A percentile compares a stretch with the other conserved stretches of the same genome.
These are phyloP conservation scores for Macaria notata DNA, from an alignment of 2,888 invertebrate genomes.

Conservation along the genomic window DNA sequence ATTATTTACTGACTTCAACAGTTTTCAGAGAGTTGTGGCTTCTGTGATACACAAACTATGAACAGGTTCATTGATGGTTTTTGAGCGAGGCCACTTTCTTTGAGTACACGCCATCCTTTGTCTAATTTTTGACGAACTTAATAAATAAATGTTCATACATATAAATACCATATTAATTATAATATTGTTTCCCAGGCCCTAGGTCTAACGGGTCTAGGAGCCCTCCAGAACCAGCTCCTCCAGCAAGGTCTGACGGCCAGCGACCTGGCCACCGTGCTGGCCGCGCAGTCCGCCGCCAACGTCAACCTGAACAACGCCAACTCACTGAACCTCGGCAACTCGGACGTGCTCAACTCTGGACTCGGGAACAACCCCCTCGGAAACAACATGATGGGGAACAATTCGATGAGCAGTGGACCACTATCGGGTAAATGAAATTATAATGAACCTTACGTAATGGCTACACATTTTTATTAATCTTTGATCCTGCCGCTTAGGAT, in stretches of 20 bases:
- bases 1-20: too few species aligned
- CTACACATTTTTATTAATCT: too few species aligned
- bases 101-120: too few species aligned
- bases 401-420: conserved; percentile 63
- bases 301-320: conserved; percentile 57
- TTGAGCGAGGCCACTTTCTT: too few species aligned
- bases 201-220: conserved; percentile 70
- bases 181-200: conserved; percentile 57
- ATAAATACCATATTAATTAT: too few species aligned
- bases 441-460: too few species aligned
- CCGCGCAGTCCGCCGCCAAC: conserved; percentile 55
- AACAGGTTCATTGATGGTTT: too few species aligned
- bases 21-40: too few species aligned
- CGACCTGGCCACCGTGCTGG: conserved; percentile 67
- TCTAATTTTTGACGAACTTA: too few species aligned
- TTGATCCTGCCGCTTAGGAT: too few species aligned
- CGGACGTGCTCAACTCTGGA: conserved; percentile 46
- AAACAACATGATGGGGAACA: conserved; percentile 55
- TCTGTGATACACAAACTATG: too few species aligned
- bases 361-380: conserved; percentile 47
- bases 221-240: conserved; percentile 73
- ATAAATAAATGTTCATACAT: too few species aligned
- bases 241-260: conserved; percentile 76
- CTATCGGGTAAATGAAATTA: conserved; percentile 52
- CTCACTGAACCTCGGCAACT: conserved; percentile 47